Base-by-base conservation (phyloP, 2,888 invertebrate genomes). In the Ditylenchus weischeri region DNA sequence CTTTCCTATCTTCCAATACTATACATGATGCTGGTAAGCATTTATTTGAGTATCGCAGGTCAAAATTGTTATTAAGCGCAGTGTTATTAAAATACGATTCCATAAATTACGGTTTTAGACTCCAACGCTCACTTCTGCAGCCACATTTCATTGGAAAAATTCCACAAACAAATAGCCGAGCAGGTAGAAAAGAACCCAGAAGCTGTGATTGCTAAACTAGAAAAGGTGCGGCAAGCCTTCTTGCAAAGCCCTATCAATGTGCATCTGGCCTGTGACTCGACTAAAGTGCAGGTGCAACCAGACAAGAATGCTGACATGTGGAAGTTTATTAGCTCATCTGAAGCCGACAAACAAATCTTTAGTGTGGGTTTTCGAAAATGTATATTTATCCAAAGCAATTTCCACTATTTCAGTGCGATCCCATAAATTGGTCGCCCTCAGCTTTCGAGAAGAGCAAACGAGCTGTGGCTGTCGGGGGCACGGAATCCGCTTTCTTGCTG, bases 141-240 rank as follows among this genome's bases (percentile, higher is more conserved):
- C 36, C 74, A 75, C 18, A 58, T 81, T 18, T 70, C 73, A 6
- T 73, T 79, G 57, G 78, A 81, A 62, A 79, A 79, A 64, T 68
- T 75, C 57, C 71, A 75, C 59, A 63, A 65, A 15, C n/a, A 73
- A 0, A 47, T 77, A 13, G 72, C 77, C 19, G 65, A 66, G 29
- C 47, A 21, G n/a, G 15, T 68, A 7, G 68, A 75, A 57, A 54
- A 54, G 21, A 57, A 38, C 23, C 75, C 75, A 10, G 68, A 66
- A 10, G 68, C 62, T 3, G 75, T 80, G 4, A 64, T 76, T n/a
- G 71, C 64, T 8, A 62, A 68, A 21, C 65, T 80, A 47, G 74
- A 78, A 29, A 70, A 75, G 23, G 49, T 80, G 1, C 74, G 79
- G 35, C 62, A 57, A 6, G 68, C 72, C 5, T 66, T 79, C 3